A percentile compares a stretch with the other conserved stretches of the same genome.
Evolutionary conservation across 2,888 invertebrate genomes (phyloP).

Genomic region (Plebejus argus): DNA sequence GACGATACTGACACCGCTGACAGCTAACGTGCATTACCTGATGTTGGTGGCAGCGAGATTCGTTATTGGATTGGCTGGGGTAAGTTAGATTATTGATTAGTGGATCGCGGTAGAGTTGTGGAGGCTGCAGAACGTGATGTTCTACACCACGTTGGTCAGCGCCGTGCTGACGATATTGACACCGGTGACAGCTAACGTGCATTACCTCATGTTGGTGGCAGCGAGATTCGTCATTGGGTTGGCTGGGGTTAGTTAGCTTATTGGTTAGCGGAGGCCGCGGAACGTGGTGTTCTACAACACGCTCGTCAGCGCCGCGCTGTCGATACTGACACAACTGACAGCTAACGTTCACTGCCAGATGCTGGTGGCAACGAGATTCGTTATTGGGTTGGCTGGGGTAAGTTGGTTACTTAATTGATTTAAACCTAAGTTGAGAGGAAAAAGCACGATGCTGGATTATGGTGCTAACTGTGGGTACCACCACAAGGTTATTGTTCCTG

Average conservation of each 20-base stretch:
- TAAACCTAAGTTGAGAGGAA: too few relatives aligned
- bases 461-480: too few relatives aligned
- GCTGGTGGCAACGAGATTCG: conserved; percentile 80
- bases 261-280: conserved; percentile 75
- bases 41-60: conserved; percentile 81
- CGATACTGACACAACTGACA: too few relatives aligned
- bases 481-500: too few relatives aligned
- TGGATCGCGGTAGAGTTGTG: conserved; percentile 84
- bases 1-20: conserved; percentile 82
- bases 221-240: conserved; percentile 82
- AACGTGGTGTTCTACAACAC: conserved; percentile 81
- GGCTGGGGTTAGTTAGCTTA: conserved; percentile 72
- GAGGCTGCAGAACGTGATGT: conserved; percentile 81
- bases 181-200: conserved; percentile 81
- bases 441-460: too few relatives aligned
- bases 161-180: conserved; percentile 81
- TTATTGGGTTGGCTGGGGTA: conserved; percentile 83
- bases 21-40: conserved; percentile 80
- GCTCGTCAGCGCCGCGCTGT: conserved; percentile 76
- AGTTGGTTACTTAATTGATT: too few relatives aligned
- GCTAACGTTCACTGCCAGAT: conserved; percentile 80
- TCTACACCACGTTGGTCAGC: conserved; percentile 76
- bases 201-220: conserved; percentile 80
- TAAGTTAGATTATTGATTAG: conserved; percentile 63
- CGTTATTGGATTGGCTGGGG: conserved; percentile 82